Evolutionary conservation across 1,140 invertebrate genomes (phyloP).

Genomic region (Papilio helenus): DNA sequence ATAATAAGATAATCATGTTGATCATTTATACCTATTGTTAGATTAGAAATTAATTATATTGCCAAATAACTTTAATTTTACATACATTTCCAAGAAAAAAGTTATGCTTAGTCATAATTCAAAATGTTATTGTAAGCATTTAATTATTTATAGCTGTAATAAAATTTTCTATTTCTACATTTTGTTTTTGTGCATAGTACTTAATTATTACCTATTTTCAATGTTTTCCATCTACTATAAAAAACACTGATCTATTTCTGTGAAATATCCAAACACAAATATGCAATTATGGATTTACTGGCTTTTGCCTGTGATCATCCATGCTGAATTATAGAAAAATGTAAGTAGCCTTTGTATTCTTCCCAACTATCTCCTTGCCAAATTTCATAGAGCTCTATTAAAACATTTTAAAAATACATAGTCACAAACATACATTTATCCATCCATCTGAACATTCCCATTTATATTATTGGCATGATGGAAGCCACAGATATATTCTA

Average conservation of each 20-base stretch:
- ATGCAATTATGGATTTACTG: background rate
- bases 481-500: no score
- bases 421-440: no score
- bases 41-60: background rate
- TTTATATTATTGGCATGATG: no score
- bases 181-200: background rate
- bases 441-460: no score
- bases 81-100: slow-evolving; percentile 3
- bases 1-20: background rate
- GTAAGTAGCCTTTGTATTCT: no score
- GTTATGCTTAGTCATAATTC: background rate
- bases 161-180: slow-evolving; percentile 2
- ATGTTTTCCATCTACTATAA: background rate
- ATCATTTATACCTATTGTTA: background rate
- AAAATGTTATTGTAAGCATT: slow-evolving; percentile 18
- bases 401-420: no score
- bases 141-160: slow-evolving; percentile 13
- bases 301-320: no score
- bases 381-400: no score
- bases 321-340: no score
- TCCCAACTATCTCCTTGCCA: no score
- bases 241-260: background rate
- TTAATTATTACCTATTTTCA: background rate
- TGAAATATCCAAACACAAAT: background rate
- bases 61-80: slow-evolving; percentile 8